Conservation (phyloP, 2,888 invertebrate species). For the Eupithecia insigniata region DNA sequence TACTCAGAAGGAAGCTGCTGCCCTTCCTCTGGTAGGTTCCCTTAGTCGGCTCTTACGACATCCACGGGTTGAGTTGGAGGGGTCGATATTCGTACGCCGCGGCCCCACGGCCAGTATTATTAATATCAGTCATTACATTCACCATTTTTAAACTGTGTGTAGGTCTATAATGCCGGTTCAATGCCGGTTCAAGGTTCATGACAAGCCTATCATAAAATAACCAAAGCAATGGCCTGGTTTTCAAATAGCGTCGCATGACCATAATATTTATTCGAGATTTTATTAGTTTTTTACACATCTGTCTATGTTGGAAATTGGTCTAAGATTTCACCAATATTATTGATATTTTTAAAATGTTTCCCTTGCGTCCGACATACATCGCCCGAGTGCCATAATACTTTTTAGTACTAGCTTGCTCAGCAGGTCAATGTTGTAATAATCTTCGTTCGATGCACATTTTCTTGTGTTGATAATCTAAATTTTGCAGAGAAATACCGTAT, state of each 20-base stretch:
- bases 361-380: background rate
- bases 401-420: background rate
- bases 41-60: too few relatives aligned
- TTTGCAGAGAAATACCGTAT: conserved; percentile 32
- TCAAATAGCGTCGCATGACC: background rate
- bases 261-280: too few relatives aligned
- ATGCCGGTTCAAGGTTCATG: too few relatives aligned
- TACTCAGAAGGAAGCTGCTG: too few relatives aligned
- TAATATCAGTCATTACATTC: background rate
- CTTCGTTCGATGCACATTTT: background rate
- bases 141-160: background rate
- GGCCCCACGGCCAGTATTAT: too few relatives aligned
- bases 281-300: background rate
- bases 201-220: background rate
- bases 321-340: background rate
- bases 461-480: background rate
- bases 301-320: background rate
- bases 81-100: too few relatives aligned
- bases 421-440: background rate
- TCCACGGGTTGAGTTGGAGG: too few relatives aligned
- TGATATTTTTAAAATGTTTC: background rate
- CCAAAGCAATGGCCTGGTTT: background rate
- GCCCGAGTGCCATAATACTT: background rate
- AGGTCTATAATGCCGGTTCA: too few relatives aligned
- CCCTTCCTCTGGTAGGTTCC: too few relatives aligned